Evolutionary conservation across 2,888 invertebrate species (phyloP), one percentile per base, ranked within the genome.

Genomic region (Suillia variegata): DNA sequence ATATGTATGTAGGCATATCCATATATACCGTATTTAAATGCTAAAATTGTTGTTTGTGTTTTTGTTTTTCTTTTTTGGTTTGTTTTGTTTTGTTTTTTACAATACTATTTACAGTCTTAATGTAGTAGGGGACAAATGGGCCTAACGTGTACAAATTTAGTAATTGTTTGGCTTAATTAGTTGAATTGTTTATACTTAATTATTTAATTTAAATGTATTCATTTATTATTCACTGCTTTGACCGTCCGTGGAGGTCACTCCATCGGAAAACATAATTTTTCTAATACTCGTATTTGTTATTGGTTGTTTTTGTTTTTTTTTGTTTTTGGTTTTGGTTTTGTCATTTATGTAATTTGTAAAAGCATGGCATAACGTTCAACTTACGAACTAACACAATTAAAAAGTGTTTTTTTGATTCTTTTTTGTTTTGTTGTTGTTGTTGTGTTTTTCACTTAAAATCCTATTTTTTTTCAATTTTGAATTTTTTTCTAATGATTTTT

Each of bases 401-500:
- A n/a, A n/a, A n/a, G n/a, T n/a, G n/a, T n/a, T n/a, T n/a, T n/a
- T n/a, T n/a, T n/a, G n/a, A n/a, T n/a, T n/a, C n/a, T 54, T 47
- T 21, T 45, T n/a, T 45, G 15, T 47, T 52, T 10, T 20, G 18
- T 34, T 52, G 13, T 31, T 24, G 31, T 31, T 18, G 33, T 20
- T 47, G 22, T 21, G 24, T 33, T 48, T 42, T 56, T 34, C 48
- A 26, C 48, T 59, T 57, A 33, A 34, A 49, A 21, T 54, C 51
- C 33, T 50, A 48, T 49, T 48, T 38, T 56, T 24, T 58, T 54
- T 55, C 49, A 24, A 33, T 58, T 62, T 56, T 54, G 55, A 34
- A 54, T 55, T 48, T 61, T 53, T 33, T 58, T 50, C 22, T 59
- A 53, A 48, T 45, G 52, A 13, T 56, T 61, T 56, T 50, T 24